These are phyloP conservation scores for Aphidius gifuensis DNA, from an alignment of 1,140 invertebrate genomes.

Conservation along the genomic window DNA sequence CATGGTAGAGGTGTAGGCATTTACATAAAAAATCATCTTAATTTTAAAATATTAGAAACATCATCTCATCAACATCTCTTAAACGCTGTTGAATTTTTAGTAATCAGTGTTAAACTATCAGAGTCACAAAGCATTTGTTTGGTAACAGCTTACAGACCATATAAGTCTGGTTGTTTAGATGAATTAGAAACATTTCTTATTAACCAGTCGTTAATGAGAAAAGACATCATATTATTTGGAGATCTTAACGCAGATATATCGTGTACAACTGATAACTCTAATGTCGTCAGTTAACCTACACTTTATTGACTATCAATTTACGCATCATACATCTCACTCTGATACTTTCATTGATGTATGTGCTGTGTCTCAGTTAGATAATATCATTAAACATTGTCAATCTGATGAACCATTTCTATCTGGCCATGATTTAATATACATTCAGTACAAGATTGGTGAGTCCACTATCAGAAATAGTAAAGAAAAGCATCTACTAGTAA, in stretches of 20 bases:
- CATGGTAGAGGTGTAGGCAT: background rate
- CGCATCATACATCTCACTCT: background rate
- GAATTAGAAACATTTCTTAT: background rate
- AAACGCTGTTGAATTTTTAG: background rate
- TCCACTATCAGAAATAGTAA: too few relatives aligned
- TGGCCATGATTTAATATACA: background rate
- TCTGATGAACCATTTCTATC: background rate
- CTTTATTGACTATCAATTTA: background rate
- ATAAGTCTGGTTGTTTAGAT: background rate
- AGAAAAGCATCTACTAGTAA: too few relatives aligned
- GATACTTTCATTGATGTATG: background rate
- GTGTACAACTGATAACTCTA: background rate
- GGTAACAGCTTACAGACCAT: background rate
- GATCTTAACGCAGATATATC: background rate
- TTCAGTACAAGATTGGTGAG: background rate
- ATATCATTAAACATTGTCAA: background rate
- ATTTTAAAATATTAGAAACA: background rate
- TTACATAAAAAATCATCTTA: slow-evolving; percentile 1
- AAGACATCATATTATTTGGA: background rate
- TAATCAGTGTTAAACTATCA: background rate
- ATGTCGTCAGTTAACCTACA: background rate
- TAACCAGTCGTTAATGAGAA: background rate
- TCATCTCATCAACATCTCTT: background rate
- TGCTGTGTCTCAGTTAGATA: background rate
- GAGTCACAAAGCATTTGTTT: background rate